Evolutionary conservation across 2,888 invertebrate species (phyloP), one percentile per base, ranked within the genome.

Genomic region (Thereva nobilitata): DNA sequence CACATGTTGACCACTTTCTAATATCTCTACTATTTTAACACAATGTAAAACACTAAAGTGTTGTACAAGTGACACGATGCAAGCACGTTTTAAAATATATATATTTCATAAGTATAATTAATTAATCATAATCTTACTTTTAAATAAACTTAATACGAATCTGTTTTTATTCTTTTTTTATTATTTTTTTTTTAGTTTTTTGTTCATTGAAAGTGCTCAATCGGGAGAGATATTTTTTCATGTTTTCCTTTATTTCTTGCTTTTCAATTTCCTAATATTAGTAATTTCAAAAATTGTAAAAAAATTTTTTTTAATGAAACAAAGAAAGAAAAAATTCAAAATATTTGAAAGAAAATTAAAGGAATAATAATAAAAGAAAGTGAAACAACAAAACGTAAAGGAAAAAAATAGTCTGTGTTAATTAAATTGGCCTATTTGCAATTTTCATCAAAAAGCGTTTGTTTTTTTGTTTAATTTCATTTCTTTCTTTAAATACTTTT

Each of bases 51-150:
- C 8, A 23, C 12, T 4, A 4, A 41, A 41, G n/a, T 53, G 6
- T 38, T 35, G 1, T 53, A 53, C 4, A 53, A 53, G 37, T 35
- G 5, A 10, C 54, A 37, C 23, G 45, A 61, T 49, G 9, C 34
- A 38, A 50, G 34, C 53, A 64, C 64, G 37, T 61, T 68, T 67
- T 67, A 67, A 68, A 67, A 68, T 68, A 68, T 68, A 68, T 68
- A 66, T 67, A 49, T 66, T 57, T 64, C 64, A 54, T 68, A 64
- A 55, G 64, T 55, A 64, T 64, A 64, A 64, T 64, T 64, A 64
- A 44, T 54, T 64, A 54, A 53, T 50, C 56, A 63, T 63, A 66
- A 66, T 68, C 66, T 68, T 68, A 68, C 23, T 50, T 44, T 65
- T 64, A 53, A 68, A 65, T 68, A 68, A 49, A 68, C 68, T 68